Base-by-base conservation (phyloP, 2,888 invertebrate genomes). In the Spicauda simplicius region DNA sequence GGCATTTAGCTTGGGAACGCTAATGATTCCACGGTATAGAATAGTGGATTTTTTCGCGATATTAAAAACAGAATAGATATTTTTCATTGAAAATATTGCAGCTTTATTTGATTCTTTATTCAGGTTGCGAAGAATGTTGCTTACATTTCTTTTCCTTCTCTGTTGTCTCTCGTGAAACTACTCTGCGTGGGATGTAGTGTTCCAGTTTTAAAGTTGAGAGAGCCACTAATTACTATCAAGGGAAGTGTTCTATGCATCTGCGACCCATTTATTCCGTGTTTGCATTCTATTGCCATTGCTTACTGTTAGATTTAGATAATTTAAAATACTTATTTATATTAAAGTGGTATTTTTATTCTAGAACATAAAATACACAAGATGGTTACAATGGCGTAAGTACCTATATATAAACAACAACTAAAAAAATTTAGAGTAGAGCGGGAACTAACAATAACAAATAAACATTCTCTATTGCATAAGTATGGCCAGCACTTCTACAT, bases 181-280 rank as follows among this genome's bases (percentile, higher is more conserved):
- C 58, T 58, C 25, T 41, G 20, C 45, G 41, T 58, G 58, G 41
- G 45, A 45, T 58, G 56, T 41, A 41, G 56, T 37, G 56, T 57
- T 57, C 37, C n/a, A 37, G 37, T 50, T 50, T 50, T 50, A 50
- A 45, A 50, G 50, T 18, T 50, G 50, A 50, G 18, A 50, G 50
- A 11, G 50, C 50, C 50, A 18, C 50, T 50, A 50, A 50, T 50
- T 50, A 50, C 50, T 18, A 50, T n/a, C 50, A 50, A 18, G 50
- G 50, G 50, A 50, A 50, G 50, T 50, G 50, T 18, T 50, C 18
- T 10, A 50, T 18, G 50, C 18, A 50, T 10, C 50, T 53, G 53
- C 25, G 53, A 53, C 53, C 53, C 20, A 25, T 53, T 53, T 53
- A 25, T 20, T 53, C 20, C 53, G 18, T 50, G 18, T 50, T 50